These are phyloP conservation scores for Ancistrus triradiatus DNA, from an alignment of 2,113 vertebrate species.

Conservation along the genomic window DNA sequence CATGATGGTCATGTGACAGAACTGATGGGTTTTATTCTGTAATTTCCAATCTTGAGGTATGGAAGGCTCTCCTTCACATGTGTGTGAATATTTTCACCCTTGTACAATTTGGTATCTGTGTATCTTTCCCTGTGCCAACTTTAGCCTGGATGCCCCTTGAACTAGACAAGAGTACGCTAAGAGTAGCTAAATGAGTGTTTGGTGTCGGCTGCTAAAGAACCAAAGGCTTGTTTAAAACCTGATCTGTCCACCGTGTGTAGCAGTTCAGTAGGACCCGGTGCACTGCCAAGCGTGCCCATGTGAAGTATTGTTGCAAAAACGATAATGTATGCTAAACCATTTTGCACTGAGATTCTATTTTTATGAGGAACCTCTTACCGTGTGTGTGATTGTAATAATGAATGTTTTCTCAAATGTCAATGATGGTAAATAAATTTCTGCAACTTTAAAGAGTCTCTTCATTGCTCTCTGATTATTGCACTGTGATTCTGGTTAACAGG, in stretches of 20 bases:
- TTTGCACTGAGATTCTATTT: constrained; percentile 61
- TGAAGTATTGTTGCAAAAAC: background rate
- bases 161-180: background rate
- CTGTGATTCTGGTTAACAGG: no score
- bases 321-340: constrained; percentile 45
- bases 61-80: no score
- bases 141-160: background rate
- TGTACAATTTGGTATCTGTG: no score
- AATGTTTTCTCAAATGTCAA: constrained; percentile 49
- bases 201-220: background rate
- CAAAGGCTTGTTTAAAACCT: background rate
- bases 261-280: background rate
- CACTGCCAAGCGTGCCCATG: background rate
- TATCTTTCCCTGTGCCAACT: background rate
- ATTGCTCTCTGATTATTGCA: no score
- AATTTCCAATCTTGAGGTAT: no score
- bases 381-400: constrained; percentile 44
- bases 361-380: constrained; percentile 35
- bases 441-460: background rate
- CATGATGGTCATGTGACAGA: background rate
- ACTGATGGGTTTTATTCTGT: no score
- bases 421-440: constrained; percentile 48
- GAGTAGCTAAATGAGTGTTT: background rate
- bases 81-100: no score
- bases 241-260: no score